Conservation (phyloP, 2,797 vertebrate species). For the Girardinus metallicus region DNA sequence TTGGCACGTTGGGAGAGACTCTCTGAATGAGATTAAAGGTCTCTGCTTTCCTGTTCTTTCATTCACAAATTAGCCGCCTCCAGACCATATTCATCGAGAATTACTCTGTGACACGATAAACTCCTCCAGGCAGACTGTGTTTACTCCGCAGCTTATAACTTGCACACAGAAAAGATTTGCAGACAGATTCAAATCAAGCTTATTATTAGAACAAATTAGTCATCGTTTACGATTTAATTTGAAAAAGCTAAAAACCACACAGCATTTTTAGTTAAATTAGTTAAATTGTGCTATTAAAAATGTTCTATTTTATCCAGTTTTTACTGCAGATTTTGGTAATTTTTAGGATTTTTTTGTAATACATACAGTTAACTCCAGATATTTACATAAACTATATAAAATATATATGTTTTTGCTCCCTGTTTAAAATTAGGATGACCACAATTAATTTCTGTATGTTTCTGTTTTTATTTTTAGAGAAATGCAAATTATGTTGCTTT, state of each 20-base stretch:
- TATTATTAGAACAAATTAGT: neutral
- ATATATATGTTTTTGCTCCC: neutral
- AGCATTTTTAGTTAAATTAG: neutral
- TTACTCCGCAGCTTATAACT: constrained; percentile 3
- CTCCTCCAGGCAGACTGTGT: constrained; percentile 4
- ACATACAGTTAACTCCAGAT: neutral
- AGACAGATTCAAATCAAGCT: neutral
- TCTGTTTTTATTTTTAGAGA: neutral
- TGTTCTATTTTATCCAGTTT: neutral
- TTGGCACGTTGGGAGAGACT: constrained; percentile 38
- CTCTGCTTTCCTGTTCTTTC: constrained; percentile 48
- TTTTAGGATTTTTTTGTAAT: neutral
- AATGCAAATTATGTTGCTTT: neutral
- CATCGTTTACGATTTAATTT: neutral
- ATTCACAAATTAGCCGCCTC: constrained; percentile 61
- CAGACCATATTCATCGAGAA: constrained; percentile 36
- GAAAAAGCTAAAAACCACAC: neutral
- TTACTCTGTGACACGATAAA: constrained; percentile 21
- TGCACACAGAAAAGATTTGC: neutral
- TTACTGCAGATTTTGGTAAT: neutral
- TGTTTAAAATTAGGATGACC: neutral
- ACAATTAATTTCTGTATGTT: neutral
- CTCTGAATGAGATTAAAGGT: constrained; percentile 59
- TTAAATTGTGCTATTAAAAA: neutral
- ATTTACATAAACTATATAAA: neutral